These are phyloP conservation scores for Thunnus albacares DNA, from an alignment of 2,797 vertebrate genomes.

Conservation along the genomic window DNA sequence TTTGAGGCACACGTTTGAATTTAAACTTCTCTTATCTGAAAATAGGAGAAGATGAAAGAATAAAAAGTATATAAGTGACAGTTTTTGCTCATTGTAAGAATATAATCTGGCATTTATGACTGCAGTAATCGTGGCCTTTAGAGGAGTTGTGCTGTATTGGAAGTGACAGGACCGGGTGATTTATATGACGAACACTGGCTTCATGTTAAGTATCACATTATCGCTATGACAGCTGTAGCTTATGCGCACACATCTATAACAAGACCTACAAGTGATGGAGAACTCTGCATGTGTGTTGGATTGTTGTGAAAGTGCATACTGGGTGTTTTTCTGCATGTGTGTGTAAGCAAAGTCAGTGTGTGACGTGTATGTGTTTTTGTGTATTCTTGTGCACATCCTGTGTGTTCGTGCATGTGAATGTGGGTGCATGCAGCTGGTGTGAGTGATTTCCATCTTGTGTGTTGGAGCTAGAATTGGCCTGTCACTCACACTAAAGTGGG, in stretches of 20 bases:
- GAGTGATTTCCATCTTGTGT: slow-evolving; percentile 58
- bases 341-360: slow-evolving; percentile 27
- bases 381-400: slow-evolving; percentile 15
- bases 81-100: slow-evolving; percentile 32
- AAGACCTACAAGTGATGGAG: slow-evolving; percentile 32
- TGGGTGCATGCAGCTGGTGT: slow-evolving; percentile 31
- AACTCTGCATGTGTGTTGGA: slow-evolving; percentile 35
- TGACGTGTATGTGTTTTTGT: slow-evolving; percentile 26
- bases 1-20: slow-evolving; percentile 11
- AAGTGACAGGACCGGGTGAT: slow-evolving; percentile 65
- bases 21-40: slow-evolving; percentile 23
- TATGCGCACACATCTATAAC: slow-evolving; percentile 42
- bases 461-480: slow-evolving; percentile 70
- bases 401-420: slow-evolving; percentile 25
- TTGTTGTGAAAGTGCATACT: slow-evolving; percentile 39
- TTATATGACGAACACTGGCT: slow-evolving; percentile 63
- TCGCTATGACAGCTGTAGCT: slow-evolving; percentile 67
- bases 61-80: slow-evolving; percentile 21
- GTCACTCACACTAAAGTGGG: slow-evolving; percentile 76
- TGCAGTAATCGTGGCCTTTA: slow-evolving; percentile 43
- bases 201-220: slow-evolving; percentile 73
- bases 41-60: neutral
- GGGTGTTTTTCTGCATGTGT: slow-evolving; percentile 39
- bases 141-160: slow-evolving; percentile 51
- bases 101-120: slow-evolving; percentile 57